phyloP scores from a whole-genome alignment of 2,113 vertebrate genomes.

The Pseudorasbora parva region DNA sequence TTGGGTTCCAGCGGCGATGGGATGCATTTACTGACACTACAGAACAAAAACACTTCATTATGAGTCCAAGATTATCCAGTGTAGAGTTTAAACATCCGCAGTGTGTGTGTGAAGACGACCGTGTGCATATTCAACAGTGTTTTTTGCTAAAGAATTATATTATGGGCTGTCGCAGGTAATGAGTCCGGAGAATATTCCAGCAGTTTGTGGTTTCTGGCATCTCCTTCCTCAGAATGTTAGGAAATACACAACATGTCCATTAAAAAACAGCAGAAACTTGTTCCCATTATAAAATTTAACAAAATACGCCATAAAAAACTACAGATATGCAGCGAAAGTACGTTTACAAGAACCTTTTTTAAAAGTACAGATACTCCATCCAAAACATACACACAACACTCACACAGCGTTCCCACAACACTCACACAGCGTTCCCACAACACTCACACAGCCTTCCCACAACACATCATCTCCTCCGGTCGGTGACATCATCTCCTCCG shows the following conservation, averaged over 20 bases:
- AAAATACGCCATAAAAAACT: constrained; percentile 80
- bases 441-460: no score
- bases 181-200: background rate
- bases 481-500: no score
- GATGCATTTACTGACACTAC: background rate
- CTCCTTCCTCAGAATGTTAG: background rate
- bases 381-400: constrained; percentile 62
- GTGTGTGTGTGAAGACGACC: background rate
- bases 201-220: background rate
- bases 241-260: no score
- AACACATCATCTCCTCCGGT: no score
- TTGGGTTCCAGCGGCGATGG: constrained; percentile 92
- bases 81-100: background rate
- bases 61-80: background rate
- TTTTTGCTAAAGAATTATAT: background rate
- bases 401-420: constrained; percentile 57
- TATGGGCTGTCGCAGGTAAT: background rate
- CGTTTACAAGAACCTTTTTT: constrained; percentile 81
- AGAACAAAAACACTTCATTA: background rate
- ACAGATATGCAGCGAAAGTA: constrained; percentile 82
- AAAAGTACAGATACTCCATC: constrained; percentile 72
- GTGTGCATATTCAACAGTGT: background rate
- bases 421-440: constrained; percentile 42
- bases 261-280: constrained; percentile 49
- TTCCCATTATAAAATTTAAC: constrained; percentile 86